A percentile compares a stretch with the other conserved stretches of the same genome.
Evolutionary conservation across 1,140 invertebrate species (phyloP).

Genomic region (Trichonephila inaurata): DNA sequence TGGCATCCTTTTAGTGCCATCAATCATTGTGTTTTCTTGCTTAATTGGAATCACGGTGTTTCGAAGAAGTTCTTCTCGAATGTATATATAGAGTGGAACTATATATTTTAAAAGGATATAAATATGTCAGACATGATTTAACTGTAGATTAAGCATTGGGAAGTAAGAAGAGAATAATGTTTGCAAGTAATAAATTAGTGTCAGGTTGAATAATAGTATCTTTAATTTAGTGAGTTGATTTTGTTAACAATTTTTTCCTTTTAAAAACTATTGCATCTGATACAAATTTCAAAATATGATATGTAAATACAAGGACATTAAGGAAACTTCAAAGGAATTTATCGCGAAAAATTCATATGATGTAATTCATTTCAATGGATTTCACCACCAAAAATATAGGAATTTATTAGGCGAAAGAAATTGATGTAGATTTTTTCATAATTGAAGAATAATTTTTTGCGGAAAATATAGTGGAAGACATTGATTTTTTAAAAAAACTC

Average conservation of each 20-base stretch:
- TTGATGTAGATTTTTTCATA: too few relatives aligned
- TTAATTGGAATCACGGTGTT: background rate
- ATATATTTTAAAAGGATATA: background rate
- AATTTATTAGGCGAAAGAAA: too few relatives aligned
- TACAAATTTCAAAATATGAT: too few relatives aligned
- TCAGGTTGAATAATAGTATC: background rate
- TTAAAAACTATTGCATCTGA: background rate
- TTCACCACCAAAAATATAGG: too few relatives aligned
- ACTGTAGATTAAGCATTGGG: background rate
- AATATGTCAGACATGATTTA: background rate
- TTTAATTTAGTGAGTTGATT: background rate
- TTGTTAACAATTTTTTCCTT: background rate
- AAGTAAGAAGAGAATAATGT: background rate
- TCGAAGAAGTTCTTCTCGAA: background rate
- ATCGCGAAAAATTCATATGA: too few relatives aligned
- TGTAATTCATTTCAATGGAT: too few relatives aligned
- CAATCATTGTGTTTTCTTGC: constrained; percentile 27
- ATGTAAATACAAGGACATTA: too few relatives aligned
- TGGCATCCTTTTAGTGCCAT: constrained; percentile 18
- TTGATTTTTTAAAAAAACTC: too few relatives aligned
- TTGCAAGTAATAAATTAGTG: background rate
- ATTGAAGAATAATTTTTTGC: too few relatives aligned
- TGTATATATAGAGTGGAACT: background rate
- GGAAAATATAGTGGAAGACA: too few relatives aligned
- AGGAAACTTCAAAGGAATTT: too few relatives aligned